Base-by-base conservation (phyloP, 2,888 invertebrate genomes). In the Keiferia lycopersicella region DNA sequence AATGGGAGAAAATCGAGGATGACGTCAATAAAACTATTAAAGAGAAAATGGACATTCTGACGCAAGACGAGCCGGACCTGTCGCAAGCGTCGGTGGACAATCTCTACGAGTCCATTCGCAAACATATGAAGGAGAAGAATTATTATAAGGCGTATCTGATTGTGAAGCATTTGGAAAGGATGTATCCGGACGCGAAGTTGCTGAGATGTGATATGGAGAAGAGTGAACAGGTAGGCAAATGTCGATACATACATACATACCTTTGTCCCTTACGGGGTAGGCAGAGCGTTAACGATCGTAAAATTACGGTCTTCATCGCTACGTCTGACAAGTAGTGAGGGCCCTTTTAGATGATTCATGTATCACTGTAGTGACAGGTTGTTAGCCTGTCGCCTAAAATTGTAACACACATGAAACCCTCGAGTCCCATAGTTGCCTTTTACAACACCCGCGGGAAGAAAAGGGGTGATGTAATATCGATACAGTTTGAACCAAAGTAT, bases 1-100 rank as follows among this genome's bases (percentile, higher is more conserved):
- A 85, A 71, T 95, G 92, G 94, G 87, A 81, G 63, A 87, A 79
- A 79, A 94, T 92, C 12, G 90, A 93, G 34, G 84, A 87, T 58
- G 89, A 93, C 26, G 82, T 94, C 0, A 80, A 92, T 22, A 79
- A 82, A 41, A 79, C 91, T 0, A 93, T 94, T 50, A 87, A 92
- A 48, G 83, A 90, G 57, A 89, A 92, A 64, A 77, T 93, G 68
- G 83, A 91, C 64, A 76, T 84, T 1, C 73, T 86, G 0, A 91
- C 92, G 0, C 92, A 92, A 75, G 89, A 92, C 63, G 92, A 92
- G 65, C 86, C 84, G 0, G 87, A 87, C 18, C 66, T 92, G 1
- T 91, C 92, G 0, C 91, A 92, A 68, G 84, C 86, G 0, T 86
- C 90, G 0, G 61, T 92, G 12, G 88, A 90, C 1, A 88, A 91